phyloP scores from a whole-genome alignment of 2,113 vertebrate species.

The Steatornis caripensis region DNA sequence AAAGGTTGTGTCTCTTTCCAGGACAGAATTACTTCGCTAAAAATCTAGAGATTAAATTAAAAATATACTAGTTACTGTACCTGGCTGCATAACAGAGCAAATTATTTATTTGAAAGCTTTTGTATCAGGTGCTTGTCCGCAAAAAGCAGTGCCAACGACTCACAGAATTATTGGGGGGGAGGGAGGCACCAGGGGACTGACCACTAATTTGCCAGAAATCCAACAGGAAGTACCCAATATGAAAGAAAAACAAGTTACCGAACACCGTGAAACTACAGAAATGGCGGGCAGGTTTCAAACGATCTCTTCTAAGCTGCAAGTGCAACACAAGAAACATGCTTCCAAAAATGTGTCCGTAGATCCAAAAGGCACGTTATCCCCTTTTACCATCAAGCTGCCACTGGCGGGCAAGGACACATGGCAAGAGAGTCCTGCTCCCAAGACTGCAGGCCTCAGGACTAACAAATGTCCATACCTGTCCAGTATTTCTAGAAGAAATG shows the following conservation, averaged over 20 bases:
- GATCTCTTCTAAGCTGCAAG: neutral
- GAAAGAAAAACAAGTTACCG: neutral
- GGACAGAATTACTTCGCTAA: neutral
- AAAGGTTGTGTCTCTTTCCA: neutral
- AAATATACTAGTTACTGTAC: neutral
- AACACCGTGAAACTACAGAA: accelerated
- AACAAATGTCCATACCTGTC: slow-evolving; percentile 81
- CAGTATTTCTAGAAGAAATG: slow-evolving; percentile 97
- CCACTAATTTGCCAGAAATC: neutral
- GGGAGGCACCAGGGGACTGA: neutral
- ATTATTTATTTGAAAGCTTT: neutral
- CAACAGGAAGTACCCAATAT: neutral
- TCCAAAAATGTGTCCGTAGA: neutral
- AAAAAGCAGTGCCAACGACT: neutral
- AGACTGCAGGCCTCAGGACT: neutral
- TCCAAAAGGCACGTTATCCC: accelerated
- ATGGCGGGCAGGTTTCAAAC: neutral
- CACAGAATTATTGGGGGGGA: accelerated
- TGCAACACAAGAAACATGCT: accelerated
- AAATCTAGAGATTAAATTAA: neutral
- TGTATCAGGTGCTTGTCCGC: accelerated
- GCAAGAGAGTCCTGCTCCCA: neutral
- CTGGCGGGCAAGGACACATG: neutral
- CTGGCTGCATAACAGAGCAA: neutral
- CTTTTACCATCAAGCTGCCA: neutral